phyloP scores from a whole-genome alignment of 2,113 vertebrate genomes.

The Chiloscyllium plagiosum region DNA sequence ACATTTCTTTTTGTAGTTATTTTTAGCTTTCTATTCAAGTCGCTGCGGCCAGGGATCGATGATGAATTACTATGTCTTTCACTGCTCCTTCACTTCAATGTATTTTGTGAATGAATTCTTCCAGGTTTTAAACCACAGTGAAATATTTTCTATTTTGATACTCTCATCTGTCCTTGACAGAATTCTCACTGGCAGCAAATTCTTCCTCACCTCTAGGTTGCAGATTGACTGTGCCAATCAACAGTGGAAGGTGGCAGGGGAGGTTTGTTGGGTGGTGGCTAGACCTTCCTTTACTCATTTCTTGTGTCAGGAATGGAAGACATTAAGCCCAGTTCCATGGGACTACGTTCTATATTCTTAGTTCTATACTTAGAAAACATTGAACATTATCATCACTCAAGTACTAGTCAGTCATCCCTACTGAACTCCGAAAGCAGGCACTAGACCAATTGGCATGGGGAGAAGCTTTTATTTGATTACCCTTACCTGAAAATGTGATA shows the following conservation, averaged over 20 bases:
- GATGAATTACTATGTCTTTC: not conserved
- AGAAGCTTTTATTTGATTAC: not conserved
- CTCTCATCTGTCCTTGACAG: conserved; percentile 2
- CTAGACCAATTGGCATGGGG: not conserved
- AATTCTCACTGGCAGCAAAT: not conserved
- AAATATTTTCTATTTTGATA: not conserved
- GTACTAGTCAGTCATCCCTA: not conserved
- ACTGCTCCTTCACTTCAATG: not conserved
- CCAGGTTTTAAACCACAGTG: not conserved
- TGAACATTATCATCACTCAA: not conserved
- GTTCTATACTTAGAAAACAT: not conserved
- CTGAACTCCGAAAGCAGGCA: not conserved
- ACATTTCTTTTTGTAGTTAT: not conserved
- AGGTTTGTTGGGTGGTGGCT: not conserved
- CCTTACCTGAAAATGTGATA: not conserved
- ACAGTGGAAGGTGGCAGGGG: not conserved
- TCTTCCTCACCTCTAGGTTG: not conserved
- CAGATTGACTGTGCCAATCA: not conserved
- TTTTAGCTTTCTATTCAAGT: not conserved
- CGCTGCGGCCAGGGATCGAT: not conserved
- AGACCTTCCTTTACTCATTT: not conserved
- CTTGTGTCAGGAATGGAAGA: not conserved
- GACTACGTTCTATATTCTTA: not conserved
- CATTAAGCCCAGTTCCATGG: not conserved
- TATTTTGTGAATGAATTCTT: not conserved